These are phyloP conservation scores for Torymus aiolomorphi DNA, from an alignment of 2,888 invertebrate genomes.

Conservation along the genomic window DNA sequence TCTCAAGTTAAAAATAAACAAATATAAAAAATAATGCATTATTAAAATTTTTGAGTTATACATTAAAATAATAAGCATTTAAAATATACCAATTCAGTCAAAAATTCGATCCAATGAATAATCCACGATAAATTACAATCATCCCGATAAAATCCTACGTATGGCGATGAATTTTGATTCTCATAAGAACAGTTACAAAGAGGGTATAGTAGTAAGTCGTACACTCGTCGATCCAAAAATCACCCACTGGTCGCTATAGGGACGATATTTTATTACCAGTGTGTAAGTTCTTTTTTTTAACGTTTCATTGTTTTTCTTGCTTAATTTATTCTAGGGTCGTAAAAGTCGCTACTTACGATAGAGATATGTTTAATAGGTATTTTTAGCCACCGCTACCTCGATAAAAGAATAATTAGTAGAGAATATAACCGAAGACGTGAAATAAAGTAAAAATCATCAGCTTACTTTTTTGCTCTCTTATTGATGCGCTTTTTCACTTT, in stretches of 20 bases:
- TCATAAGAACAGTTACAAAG: conserved; percentile 17
- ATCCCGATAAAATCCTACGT: no score
- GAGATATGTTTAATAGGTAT: conserved; percentile 51
- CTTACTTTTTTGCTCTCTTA: neutral
- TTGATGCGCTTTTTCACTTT: no score
- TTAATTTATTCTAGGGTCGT: conserved; percentile 20
- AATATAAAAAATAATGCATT: no score
- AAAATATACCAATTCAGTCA: no score
- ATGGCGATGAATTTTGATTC: conserved; percentile 26
- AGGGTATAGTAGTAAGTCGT: neutral
- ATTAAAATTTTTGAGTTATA: no score
- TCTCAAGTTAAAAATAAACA: no score
- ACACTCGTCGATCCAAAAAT: conserved; percentile 53
- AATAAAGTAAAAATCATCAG: conserved; percentile 2
- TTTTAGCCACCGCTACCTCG: conserved; percentile 25
- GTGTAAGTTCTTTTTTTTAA: conserved; percentile 18
- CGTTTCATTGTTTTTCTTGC: neutral
- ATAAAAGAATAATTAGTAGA: no score
- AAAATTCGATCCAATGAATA: no score
- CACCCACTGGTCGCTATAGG: conserved; percentile 32
- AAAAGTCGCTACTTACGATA: conserved; percentile 48
- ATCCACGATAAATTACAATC: no score
- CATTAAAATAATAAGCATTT: no score
- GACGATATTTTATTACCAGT: conserved; percentile 10
- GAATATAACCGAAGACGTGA: no score